A percentile compares a stretch with the other conserved stretches of the same genome.
Conservation (phyloP, 2,797 vertebrate genomes). For the Limnodromus scolopaceus region DNA sequence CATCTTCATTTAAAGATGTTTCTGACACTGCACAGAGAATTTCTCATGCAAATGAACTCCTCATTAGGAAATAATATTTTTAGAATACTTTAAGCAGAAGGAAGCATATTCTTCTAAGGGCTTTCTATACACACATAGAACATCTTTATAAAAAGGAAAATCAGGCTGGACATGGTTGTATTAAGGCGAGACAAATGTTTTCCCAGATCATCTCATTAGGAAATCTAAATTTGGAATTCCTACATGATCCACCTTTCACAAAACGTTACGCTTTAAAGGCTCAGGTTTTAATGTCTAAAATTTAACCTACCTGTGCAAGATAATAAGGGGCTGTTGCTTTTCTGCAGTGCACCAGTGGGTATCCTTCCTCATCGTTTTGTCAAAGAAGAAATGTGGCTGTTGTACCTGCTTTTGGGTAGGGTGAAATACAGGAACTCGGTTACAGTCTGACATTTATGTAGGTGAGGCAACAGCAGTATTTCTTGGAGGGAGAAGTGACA, state of each 20-base stretch:
- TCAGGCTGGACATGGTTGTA: not conserved
- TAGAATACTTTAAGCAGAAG: conserved; percentile 22
- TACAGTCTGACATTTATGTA: not conserved
- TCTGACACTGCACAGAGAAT: conserved; percentile 56
- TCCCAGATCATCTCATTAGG: not conserved
- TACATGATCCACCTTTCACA: not conserved
- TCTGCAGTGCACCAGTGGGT: not conserved
- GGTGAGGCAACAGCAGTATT: not conserved
- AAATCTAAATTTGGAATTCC: not conserved
- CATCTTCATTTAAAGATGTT: conserved; percentile 43
- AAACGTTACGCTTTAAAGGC: not conserved
- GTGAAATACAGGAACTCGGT: not conserved
- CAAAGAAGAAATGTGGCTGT: not conserved
- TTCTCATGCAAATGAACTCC: conserved; percentile 59
- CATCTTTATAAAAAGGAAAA: not conserved
- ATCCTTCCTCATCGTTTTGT: not conserved
- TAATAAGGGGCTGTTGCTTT: not conserved
- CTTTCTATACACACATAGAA: not conserved
- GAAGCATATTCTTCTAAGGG: not conserved
- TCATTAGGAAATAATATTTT: conserved; percentile 58
- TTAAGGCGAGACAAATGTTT: not conserved
- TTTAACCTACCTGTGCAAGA: not conserved
- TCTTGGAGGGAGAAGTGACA: not conserved
- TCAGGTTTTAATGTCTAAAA: not conserved
- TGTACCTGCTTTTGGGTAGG: not conserved